Evolutionary conservation across 2,113 vertebrate genomes (phyloP), one percentile per base, ranked within the genome.

Genomic region (Rhodinocichla rosea): DNA sequence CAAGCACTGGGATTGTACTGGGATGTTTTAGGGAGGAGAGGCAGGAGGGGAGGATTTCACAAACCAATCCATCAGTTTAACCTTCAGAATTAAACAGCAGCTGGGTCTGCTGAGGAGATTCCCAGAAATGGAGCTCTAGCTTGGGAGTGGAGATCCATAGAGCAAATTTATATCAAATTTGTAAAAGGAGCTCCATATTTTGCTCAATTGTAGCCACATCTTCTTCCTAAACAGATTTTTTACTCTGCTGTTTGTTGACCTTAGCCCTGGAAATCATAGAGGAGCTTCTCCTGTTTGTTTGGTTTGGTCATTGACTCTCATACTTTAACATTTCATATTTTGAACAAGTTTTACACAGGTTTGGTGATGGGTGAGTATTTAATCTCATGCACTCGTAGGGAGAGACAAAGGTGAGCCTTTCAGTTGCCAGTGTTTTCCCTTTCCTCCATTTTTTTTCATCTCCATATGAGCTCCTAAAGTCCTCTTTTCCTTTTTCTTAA

Each of bases 91-190:
- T 9, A 8, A 32, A 0, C 30, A 13, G 10, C 2, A 10, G 15
- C 23, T 39, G 4, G 57, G 28, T 19, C 3, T 30, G 40, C 60
- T 70, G 44, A 53, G 74, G 42, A 40, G 15, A 14, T 13, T 40
- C 59, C 21, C 39, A 44, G 35, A 50, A 33, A 33, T 33, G n/a
- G 10, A 89, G 18, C 52, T 85, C 11, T 19, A 8, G 8, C 16
- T 47, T 32, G n/a, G 24, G 39, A 62, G 56, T 22, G 14, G 24
- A 74, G 19, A 15, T 75, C 30, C 30, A n/a, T 18, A 23, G 1
- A 24, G 13, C 11, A 49, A 0, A 37, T n/a, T 42, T 68, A 22
- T 1, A 18, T 10, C 11, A 47, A 0, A 40, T 37, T 37, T 73
- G 39, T 44, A 6, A 52, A 53, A 19, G 27, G 44, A 10, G 10